Evolutionary conservation across 2,888 invertebrate species (phyloP).

Genomic region (Ornithoptera alexandrae): DNA sequence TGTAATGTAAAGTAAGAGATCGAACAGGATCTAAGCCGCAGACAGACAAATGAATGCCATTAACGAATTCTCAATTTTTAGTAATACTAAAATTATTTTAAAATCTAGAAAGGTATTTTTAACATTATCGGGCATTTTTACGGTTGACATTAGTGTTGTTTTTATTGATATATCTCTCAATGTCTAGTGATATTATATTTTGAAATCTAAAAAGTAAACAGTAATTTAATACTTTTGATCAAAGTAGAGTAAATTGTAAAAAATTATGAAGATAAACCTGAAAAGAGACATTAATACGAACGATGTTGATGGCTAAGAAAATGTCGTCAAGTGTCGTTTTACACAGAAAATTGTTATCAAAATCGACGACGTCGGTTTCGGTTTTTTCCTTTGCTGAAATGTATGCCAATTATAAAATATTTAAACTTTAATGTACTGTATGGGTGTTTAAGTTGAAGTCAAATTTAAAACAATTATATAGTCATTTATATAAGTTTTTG

Average conservation of each 20-base stretch:
- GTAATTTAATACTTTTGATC: neutral
- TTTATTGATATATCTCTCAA: no score
- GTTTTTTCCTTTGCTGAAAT: neutral
- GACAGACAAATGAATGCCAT: no score
- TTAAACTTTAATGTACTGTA: neutral
- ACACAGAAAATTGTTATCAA: neutral
- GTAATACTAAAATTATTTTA: no score
- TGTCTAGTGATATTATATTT: no score
- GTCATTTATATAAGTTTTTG: neutral
- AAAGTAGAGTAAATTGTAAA: neutral
- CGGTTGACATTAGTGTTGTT: no score
- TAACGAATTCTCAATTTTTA: no score
- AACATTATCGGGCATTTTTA: no score
- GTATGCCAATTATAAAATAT: neutral
- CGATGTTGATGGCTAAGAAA: neutral
- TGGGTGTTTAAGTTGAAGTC: neutral
- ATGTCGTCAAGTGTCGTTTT: neutral
- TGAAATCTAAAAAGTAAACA: neutral
- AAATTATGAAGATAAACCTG: neutral
- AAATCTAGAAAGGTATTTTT: no score
- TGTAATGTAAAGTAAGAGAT: no score
- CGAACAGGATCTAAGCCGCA: no score
- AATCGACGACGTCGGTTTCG: neutral
- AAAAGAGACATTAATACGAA: neutral
- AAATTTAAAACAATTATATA: neutral